These are phyloP conservation scores for Cataglyphis albicans DNA, from an alignment of 2,888 invertebrate species.

Conservation along the genomic window DNA sequence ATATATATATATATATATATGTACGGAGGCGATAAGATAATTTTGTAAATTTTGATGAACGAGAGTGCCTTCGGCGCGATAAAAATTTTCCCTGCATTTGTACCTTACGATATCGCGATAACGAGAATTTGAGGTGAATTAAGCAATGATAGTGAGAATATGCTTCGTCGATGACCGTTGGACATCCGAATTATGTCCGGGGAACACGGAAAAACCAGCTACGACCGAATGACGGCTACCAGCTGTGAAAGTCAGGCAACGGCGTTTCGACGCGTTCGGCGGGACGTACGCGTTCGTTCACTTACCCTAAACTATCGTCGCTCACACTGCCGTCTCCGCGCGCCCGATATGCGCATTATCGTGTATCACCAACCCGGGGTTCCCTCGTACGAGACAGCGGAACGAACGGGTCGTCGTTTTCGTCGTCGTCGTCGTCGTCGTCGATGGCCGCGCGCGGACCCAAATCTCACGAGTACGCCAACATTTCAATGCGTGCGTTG, in stretches of 20 bases:
- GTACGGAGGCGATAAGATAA: not conserved
- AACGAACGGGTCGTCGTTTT: constrained; percentile 31
- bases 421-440: constrained; percentile 22
- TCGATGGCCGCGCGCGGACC: constrained; percentile 25
- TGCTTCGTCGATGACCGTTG: not conserved
- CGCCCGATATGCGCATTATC: constrained; percentile 76
- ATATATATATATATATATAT: not conserved
- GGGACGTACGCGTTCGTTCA: constrained; percentile 58
- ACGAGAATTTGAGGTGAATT: not conserved
- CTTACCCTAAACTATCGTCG: constrained; percentile 78
- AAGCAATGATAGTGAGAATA: not conserved
- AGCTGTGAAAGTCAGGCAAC: constrained; percentile 76
- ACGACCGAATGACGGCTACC: constrained; percentile 64
- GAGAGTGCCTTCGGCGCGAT: not conserved
- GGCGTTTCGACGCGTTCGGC: not conserved
- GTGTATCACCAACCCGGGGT: constrained; percentile 52
- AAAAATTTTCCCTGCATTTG: not conserved
- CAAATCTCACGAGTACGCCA: constrained; percentile 68
- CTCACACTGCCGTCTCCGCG: constrained; percentile 72
- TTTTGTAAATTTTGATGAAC: not conserved
- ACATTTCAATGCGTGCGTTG: constrained; percentile 69
- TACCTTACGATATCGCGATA: not conserved
- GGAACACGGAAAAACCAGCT: not conserved
- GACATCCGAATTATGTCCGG: not conserved
- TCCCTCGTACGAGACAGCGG: constrained; percentile 10